These are phyloP conservation scores for Xestia sexstrigata DNA, from an alignment of 2,888 invertebrate species.

Conservation along the genomic window DNA sequence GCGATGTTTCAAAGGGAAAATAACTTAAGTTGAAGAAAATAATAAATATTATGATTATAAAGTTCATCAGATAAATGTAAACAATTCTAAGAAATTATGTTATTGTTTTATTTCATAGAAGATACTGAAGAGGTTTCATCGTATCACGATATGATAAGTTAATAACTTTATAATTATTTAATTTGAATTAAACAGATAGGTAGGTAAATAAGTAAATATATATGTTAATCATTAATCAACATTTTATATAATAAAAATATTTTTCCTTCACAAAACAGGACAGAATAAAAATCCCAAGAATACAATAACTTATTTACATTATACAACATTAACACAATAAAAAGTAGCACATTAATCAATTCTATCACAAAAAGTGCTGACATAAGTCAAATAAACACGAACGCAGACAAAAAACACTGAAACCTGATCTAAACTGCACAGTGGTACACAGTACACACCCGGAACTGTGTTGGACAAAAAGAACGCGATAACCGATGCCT, in stretches of 20 bases:
- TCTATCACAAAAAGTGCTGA: conserved; percentile 37
- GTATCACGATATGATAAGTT: not conserved
- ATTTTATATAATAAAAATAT: not conserved
- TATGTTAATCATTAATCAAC: not conserved
- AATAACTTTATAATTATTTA: not conserved
- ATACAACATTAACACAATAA: conserved; percentile 15
- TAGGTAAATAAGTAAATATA: not conserved
- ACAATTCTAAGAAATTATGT: conserved; percentile 12
- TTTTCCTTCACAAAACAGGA: not conserved
- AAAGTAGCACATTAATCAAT: conserved; percentile 31
- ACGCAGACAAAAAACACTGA: conserved; percentile 26
- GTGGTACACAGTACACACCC: conserved; percentile 51
- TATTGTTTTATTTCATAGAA: not conserved
- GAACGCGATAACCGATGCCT: conserved; percentile 9
- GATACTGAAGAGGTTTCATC: not conserved
- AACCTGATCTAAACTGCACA: conserved; percentile 55
- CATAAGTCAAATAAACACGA: conserved; percentile 47
- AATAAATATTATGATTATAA: conserved; percentile 16
- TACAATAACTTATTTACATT: conserved; percentile 16
- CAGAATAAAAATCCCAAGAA: not conserved
- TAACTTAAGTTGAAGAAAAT: not conserved
- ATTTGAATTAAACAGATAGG: not conserved
- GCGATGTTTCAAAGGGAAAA: not conserved
- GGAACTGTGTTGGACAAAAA: conserved; percentile 56
- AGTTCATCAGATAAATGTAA: not conserved